phyloP scores from a whole-genome alignment of 2,797 vertebrate species.

The Falco concolor region DNA sequence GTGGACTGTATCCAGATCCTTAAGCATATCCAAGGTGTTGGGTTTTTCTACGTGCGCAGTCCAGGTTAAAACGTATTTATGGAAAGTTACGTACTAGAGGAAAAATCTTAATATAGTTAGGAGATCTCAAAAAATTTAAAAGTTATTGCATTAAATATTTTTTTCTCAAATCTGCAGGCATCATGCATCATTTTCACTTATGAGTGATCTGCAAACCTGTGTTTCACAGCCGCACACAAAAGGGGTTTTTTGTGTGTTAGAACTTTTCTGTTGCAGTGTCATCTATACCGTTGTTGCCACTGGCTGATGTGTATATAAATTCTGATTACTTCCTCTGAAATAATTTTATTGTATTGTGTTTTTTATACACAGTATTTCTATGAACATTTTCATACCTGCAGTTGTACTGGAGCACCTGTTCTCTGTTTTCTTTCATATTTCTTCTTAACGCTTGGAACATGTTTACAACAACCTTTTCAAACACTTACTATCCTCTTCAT shows the following conservation, averaged over 20 bases:
- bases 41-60: neutral
- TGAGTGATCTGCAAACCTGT: neutral
- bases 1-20: neutral
- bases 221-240: neutral
- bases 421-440: neutral
- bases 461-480: neutral
- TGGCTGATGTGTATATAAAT: neutral
- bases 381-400: neutral
- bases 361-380: neutral
- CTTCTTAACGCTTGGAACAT: neutral
- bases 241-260: neutral
- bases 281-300: neutral
- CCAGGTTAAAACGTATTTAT: neutral
- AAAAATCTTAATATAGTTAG: neutral
- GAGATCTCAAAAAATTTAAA: neutral
- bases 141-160: neutral
- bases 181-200: neutral
- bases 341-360: neutral
- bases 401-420: neutral
- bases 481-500: neutral
- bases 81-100: neutral
- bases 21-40: neutral
- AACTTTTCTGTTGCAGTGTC: neutral
- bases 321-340: neutral
- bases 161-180: neutral